Conservation (phyloP, 1,140 invertebrate genomes). For the Globodera ellingtonae region DNA sequence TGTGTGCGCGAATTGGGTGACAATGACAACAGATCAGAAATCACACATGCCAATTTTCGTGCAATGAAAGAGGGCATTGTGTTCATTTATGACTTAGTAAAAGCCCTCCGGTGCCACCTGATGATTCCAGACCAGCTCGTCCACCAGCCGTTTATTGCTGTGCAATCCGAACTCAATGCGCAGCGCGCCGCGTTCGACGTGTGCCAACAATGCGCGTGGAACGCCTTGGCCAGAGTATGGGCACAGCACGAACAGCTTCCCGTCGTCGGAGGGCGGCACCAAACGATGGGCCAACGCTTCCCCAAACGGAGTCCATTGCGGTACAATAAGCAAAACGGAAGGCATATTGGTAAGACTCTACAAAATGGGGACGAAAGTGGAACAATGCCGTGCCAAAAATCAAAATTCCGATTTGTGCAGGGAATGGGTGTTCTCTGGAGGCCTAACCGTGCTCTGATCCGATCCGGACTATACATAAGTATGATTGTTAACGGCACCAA, state of each 20-base stretch:
- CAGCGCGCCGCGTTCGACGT: not conserved
- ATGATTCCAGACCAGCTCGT: not conserved
- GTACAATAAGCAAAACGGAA: not conserved
- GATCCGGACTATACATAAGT: too few relatives aligned
- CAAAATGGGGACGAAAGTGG: too few relatives aligned
- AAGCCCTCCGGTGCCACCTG: not conserved
- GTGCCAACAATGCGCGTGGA: not conserved
- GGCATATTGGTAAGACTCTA: not conserved
- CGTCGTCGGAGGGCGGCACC: not conserved
- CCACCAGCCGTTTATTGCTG: not conserved
- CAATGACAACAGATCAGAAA: too few relatives aligned
- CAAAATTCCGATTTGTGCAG: too few relatives aligned
- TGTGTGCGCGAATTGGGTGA: too few relatives aligned
- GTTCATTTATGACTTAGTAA: not conserved
- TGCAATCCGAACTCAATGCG: not conserved
- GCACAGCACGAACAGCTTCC: not conserved
- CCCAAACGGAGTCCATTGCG: not conserved
- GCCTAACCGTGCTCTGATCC: too few relatives aligned
- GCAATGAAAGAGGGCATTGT: too few relatives aligned
- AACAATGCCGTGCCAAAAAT: too few relatives aligned
- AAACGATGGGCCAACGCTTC: not conserved
- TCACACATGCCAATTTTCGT: too few relatives aligned
- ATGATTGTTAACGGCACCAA: too few relatives aligned
- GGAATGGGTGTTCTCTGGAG: too few relatives aligned
- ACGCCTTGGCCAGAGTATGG: not conserved